phyloP scores from a whole-genome alignment of 2,113 vertebrate genomes.

The Brachypodius melanocephalos region DNA sequence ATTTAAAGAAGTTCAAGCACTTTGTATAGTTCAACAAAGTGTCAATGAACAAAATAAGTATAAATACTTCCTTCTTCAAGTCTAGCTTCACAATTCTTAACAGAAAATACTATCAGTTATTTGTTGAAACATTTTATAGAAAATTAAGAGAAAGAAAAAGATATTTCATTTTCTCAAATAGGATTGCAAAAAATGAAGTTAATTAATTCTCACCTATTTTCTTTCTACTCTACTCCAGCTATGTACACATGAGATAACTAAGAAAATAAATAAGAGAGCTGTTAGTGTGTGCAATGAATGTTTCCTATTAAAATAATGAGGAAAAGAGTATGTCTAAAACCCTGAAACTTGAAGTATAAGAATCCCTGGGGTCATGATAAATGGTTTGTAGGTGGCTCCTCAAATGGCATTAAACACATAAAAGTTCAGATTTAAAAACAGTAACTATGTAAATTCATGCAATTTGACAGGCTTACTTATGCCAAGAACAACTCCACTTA shows the following conservation, averaged over 20 bases:
- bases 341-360: neutral
- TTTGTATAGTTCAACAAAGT: neutral
- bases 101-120: neutral
- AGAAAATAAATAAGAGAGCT: neutral
- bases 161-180: neutral
- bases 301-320: neutral
- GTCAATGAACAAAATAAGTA: neutral
- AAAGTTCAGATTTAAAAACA: neutral
- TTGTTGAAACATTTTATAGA: neutral
- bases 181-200: neutral
- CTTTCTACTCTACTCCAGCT: neutral
- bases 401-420: neutral
- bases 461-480: neutral
- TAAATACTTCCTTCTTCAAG: neutral
- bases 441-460: neutral
- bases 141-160: neutral
- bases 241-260: neutral
- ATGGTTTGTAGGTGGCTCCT: neutral
- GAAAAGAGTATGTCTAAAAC: neutral
- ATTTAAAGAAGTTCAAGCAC: neutral
- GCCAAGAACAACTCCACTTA: neutral
- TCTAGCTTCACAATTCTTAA: neutral
- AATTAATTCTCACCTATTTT: neutral
- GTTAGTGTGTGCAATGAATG: neutral
- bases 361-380: neutral